Conservation (phyloP, 37 sponge, comb jelly and placozoan species). For the Cliona cf. orientalis region DNA sequence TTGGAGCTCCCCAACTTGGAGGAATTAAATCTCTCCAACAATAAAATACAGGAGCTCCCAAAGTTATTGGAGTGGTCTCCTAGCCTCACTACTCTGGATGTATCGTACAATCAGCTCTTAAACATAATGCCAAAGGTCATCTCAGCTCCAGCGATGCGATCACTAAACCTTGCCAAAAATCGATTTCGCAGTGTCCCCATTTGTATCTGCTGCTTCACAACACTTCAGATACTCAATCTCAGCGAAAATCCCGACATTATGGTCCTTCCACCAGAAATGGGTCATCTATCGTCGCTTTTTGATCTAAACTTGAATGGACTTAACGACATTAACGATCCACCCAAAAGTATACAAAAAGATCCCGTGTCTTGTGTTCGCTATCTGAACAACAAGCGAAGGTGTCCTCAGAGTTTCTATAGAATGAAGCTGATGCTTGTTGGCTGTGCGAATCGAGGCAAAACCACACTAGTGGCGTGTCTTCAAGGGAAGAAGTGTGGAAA, state of each 20-base stretch:
- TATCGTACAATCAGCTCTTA: constrained; percentile 64
- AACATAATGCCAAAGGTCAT: constrained; percentile 30
- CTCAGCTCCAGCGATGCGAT: constrained; percentile 26
- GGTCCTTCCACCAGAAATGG: constrained; percentile 39
- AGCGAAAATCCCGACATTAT: constrained; percentile 50
- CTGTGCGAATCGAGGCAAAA: constrained; percentile 63
- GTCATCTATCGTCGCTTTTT: constrained; percentile 29
- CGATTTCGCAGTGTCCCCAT: constrained; percentile 43
- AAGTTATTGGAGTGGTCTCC: constrained; percentile 45
- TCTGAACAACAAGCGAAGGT: constrained; percentile 55
- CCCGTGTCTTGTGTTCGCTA: constrained; percentile 45
- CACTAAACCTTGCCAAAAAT: constrained; percentile 60
- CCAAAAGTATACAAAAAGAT: not conserved
- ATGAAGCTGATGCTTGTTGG: constrained; percentile 86
- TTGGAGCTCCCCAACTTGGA: constrained; percentile 54
- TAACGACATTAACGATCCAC: constrained; percentile 46
- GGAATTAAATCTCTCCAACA: constrained; percentile 65
- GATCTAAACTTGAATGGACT: constrained; percentile 28
- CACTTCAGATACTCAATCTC: constrained; percentile 42
- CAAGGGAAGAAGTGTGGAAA: constrained; percentile 56
- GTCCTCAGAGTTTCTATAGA: constrained; percentile 42
- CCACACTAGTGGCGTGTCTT: constrained; percentile 71
- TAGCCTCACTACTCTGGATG: constrained; percentile 54
- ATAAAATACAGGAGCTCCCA: constrained; percentile 61
- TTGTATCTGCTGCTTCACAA: constrained; percentile 55